Conservation (phyloP, 2,797 vertebrate species). For the Emydoidea blandingii region DNA sequence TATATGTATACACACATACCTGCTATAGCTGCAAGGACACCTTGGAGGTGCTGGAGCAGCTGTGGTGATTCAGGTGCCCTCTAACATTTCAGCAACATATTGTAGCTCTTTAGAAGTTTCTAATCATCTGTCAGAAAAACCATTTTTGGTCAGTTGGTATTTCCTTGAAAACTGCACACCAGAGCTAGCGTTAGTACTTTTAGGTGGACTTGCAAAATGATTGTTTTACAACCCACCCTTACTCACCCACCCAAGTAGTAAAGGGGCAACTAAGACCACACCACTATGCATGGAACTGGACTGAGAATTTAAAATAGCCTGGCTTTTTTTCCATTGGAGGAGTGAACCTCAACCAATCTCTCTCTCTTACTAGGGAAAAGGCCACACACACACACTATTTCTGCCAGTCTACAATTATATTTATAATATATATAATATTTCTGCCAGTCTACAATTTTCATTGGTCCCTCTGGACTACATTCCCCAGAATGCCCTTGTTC, state of each 20-base stretch:
- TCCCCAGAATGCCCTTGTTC: not conserved
- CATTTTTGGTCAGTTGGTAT: not conserved
- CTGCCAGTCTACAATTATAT: not conserved
- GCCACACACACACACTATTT: not conserved
- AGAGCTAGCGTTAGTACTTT: accelerated
- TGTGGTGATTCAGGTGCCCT: not conserved
- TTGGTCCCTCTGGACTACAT: not conserved
- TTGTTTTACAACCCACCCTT: not conserved
- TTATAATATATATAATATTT: no score
- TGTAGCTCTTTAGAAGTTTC: not conserved
- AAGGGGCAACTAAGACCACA: not conserved
- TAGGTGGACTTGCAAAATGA: not conserved
- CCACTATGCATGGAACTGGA: not conserved
- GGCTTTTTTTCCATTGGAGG: not conserved
- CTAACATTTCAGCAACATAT: not conserved
- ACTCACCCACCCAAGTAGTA: not conserved
- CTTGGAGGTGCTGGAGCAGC: no score
- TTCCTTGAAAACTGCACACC: not conserved
- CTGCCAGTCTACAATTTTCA: not conserved
- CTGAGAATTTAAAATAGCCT: not conserved
- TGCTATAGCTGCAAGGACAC: no score
- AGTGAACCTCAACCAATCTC: not conserved
- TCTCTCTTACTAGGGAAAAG: not conserved
- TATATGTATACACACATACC: no score
- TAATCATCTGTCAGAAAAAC: not conserved